Evolutionary conservation across 2,888 invertebrate genomes (phyloP), one percentile per base, ranked within the genome.

Genomic region (Hypena proboscidalis): DNA sequence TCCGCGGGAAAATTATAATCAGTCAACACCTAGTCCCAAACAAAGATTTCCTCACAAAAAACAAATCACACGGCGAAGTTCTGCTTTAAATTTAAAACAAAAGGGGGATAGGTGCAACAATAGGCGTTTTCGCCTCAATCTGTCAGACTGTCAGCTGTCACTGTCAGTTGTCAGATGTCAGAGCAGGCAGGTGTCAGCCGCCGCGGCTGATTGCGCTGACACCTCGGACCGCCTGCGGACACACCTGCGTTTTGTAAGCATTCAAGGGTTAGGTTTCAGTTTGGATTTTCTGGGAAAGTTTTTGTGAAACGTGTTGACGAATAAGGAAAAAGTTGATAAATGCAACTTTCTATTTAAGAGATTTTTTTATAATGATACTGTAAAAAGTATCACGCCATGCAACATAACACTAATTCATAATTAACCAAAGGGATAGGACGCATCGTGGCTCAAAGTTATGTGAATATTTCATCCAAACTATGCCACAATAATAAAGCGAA

Each of bases 171-270:
- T 79, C 83, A 75, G 58, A 45, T 61, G 70, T 67, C 74, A 70
- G 63, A 42, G 33, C 42, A 76, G 81, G 76, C 81, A 80, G 70
- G 52, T 73, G 83, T 80, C 84, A 83, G 73, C 66, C 71, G 78
- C 66, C 71, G 74, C 83, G 85, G 84, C 82, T 83, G 88, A 88
- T 89, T 86, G 86, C 78, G 81, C 82, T 80, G 77, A 69, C 76
- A 69, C 58, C 65, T 62, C 54, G 61, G 61, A 45, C 47, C 73
- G 76, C 77, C 73, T 70, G 76, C 71, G 75, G 76, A 67, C 64
- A 41, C 61, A 62, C 61, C 61, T 62, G 61, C 27, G 44, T 23
- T 33, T 38, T 44, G 44, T 34, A 23, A 44, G 33, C 29, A 29
- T 22, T 44, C 8, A 23, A 31, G 32, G 25, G 27, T 43, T 27